Conservation (phyloP, 1,140 invertebrate species). For the Brachionus calyciflorus region DNA sequence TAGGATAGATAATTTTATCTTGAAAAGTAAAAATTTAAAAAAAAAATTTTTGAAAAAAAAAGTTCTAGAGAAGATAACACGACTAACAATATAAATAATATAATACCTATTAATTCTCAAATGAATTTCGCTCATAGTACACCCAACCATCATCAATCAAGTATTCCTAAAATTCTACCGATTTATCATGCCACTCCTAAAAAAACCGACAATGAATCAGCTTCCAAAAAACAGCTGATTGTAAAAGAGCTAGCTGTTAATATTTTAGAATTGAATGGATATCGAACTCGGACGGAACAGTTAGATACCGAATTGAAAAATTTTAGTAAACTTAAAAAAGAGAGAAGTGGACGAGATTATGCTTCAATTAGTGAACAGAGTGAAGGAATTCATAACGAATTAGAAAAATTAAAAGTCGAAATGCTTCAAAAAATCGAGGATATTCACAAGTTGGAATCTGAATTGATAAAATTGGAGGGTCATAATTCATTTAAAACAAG, state of each 20-base stretch:
- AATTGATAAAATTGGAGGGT: slow-evolving; percentile 30
- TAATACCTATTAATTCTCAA: not conserved
- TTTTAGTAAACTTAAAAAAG: slow-evolving; percentile 22
- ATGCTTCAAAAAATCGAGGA: slow-evolving; percentile 47
- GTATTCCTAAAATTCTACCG: not conserved
- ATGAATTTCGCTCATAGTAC: slow-evolving; percentile 32
- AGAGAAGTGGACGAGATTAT: not conserved
- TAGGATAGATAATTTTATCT: not conserved
- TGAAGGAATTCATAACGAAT: slow-evolving; percentile 14
- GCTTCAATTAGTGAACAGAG: not conserved
- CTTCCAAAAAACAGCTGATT: slow-evolving; percentile 16
- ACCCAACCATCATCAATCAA: not conserved
- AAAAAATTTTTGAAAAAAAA: no score
- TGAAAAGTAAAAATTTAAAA: no score
- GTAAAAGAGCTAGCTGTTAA: slow-evolving; percentile 37
- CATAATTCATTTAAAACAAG: not conserved
- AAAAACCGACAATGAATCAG: not conserved
- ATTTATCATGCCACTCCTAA: slow-evolving; percentile 5
- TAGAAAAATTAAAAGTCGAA: slow-evolving; percentile 23
- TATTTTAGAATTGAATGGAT: slow-evolving; percentile 37
- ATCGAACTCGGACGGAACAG: slow-evolving; percentile 23
- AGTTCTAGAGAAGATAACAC: not conserved
- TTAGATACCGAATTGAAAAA: slow-evolving; percentile 37
- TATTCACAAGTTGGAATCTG: slow-evolving; percentile 30
- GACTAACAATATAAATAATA: not conserved